Evolutionary conservation across 2,113 vertebrate species (phyloP).

Genomic region (Mesembrinibis cayennensis): DNA sequence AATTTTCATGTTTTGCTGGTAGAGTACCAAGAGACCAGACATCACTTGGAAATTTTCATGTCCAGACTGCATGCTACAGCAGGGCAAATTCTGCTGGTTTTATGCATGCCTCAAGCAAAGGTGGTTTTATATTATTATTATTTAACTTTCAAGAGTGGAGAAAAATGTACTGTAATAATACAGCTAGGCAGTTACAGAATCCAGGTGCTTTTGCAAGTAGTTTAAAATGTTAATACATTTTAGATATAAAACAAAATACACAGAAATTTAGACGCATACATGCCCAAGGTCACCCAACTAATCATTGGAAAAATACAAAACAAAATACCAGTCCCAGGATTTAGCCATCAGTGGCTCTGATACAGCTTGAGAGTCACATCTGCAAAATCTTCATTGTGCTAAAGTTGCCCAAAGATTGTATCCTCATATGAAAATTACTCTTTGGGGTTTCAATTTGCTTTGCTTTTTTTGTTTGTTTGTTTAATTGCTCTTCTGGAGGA

Average conservation of each 20-base stretch:
- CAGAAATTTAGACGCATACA: background rate
- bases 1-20: background rate
- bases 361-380: background rate
- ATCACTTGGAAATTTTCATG: background rate
- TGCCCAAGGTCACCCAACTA: background rate
- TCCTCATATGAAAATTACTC: background rate
- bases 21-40: background rate
- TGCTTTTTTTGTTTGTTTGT: background rate
- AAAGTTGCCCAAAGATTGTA: background rate
- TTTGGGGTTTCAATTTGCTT: background rate
- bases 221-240: background rate
- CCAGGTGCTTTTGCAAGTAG: background rate
- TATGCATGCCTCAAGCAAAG: background rate
- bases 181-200: background rate
- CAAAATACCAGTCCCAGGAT: background rate
- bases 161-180: background rate
- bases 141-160: background rate
- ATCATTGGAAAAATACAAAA: background rate
- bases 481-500: background rate
- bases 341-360: background rate
- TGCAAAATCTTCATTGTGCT: background rate
- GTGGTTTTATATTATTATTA: background rate
- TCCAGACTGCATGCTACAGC: background rate
- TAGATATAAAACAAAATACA: background rate
- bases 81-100: background rate